Conservation (phyloP, 1,140 invertebrate genomes). For the Lasaia peninsularis region DNA sequence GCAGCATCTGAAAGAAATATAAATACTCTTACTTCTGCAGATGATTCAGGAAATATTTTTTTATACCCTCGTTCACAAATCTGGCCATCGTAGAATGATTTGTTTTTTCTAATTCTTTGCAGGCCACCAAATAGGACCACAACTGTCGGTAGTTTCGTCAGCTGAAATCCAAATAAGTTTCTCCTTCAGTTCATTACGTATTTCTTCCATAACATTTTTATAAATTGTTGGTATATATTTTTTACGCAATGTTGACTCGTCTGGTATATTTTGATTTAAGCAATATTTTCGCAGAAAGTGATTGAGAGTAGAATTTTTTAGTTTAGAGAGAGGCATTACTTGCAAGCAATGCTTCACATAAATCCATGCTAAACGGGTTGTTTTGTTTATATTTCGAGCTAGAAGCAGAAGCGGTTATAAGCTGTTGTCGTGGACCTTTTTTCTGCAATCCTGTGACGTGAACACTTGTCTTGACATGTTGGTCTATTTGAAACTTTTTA, state of each 20-base stretch:
- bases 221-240: slow-evolving; percentile 12
- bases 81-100: neutral
- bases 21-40: neutral
- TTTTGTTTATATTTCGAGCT: slow-evolving; percentile 9
- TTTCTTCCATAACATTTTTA: slow-evolving; percentile 13
- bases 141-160: slow-evolving; percentile 14
- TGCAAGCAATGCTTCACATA: slow-evolving; percentile 11
- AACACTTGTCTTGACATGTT: slow-evolving; percentile 14
- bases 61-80: neutral
- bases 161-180: slow-evolving; percentile 17
- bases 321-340: slow-evolving; percentile 12
- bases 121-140: slow-evolving; percentile 1
- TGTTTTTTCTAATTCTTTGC: neutral
- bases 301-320: slow-evolving; percentile 9
- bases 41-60: neutral
- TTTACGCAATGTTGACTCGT: slow-evolving; percentile 14
- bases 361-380: slow-evolving; percentile 10
- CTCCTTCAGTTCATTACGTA: slow-evolving; percentile 15
- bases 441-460: slow-evolving; percentile 10
- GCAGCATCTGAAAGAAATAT: neutral
- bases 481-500: slow-evolving; percentile 16
- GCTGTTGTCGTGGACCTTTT: slow-evolving; percentile 12
- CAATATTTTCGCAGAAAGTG: slow-evolving; percentile 15
- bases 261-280: slow-evolving; percentile 14
- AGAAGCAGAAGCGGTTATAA: slow-evolving; percentile 6